phyloP scores from a whole-genome alignment of 2,888 invertebrate genomes.

The Pegoplata infirma region DNA sequence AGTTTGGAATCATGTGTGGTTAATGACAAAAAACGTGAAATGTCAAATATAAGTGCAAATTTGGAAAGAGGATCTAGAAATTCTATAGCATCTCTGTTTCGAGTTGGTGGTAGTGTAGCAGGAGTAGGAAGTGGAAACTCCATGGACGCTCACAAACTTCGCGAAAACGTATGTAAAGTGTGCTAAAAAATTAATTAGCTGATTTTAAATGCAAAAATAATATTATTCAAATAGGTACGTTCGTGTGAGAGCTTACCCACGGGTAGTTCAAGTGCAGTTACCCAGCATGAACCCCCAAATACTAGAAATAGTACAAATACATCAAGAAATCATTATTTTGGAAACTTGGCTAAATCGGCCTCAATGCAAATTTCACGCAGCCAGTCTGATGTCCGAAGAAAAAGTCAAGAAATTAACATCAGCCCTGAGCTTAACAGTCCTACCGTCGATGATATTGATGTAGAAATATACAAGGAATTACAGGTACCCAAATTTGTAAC shows the following conservation, averaged over 20 bases:
- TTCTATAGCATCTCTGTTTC: slow-evolving; percentile 84
- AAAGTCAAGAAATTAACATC: slow-evolving; percentile 76
- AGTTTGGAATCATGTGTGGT: slow-evolving; percentile 90
- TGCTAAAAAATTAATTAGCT: neutral
- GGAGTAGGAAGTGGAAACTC: neutral
- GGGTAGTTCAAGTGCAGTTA: slow-evolving; percentile 59
- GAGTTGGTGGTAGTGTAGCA: slow-evolving; percentile 46
- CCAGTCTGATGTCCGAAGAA: slow-evolving; percentile 79
- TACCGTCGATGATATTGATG: slow-evolving; percentile 77
- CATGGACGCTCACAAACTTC: slow-evolving; percentile 59
- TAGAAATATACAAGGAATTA: slow-evolving; percentile 63
- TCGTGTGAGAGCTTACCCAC: slow-evolving; percentile 86
- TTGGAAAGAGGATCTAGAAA: slow-evolving; percentile 81
- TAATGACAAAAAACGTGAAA: slow-evolving; percentile 81
- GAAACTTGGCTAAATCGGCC: slow-evolving; percentile 75
- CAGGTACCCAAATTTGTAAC: slow-evolving; percentile 87
- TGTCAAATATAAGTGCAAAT: slow-evolving; percentile 55
- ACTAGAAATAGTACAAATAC: slow-evolving; percentile 31
- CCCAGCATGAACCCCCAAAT: neutral
- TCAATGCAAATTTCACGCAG: slow-evolving; percentile 79
- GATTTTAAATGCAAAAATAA: no score
- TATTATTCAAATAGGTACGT: slow-evolving; percentile 82
- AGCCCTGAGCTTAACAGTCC: slow-evolving; percentile 73
- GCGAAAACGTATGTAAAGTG: slow-evolving; percentile 64
- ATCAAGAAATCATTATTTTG: slow-evolving; percentile 26